Conservation (phyloP, 2,797 vertebrate genomes). For the Spinus olivaceus region DNA sequence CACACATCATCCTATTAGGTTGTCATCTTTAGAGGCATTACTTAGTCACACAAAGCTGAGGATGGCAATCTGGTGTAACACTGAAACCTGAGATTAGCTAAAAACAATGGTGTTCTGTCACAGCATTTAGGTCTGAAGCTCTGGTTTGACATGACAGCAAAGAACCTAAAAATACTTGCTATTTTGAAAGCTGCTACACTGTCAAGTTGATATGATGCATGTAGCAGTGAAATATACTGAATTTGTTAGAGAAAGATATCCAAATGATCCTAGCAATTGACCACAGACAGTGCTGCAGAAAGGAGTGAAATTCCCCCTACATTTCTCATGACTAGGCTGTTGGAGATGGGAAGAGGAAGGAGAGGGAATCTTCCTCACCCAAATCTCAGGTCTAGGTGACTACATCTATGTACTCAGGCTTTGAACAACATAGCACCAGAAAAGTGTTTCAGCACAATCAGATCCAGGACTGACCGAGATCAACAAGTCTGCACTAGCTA, state of each 20-base stretch:
- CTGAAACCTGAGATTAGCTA: background rate
- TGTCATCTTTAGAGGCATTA: background rate
- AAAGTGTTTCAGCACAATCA: background rate
- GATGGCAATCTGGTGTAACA: background rate
- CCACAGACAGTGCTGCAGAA: background rate
- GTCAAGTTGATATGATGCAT: background rate
- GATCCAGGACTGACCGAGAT: background rate
- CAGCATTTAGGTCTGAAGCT: background rate
- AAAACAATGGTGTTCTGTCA: background rate
- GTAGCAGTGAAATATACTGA: background rate
- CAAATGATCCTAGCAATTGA: background rate
- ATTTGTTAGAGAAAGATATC: background rate
- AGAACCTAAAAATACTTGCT: background rate
- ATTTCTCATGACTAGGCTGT: background rate
- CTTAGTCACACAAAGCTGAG: background rate
- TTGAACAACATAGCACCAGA: background rate
- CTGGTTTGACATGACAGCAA: background rate
- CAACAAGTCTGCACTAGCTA: background rate
- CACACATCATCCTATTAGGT: background rate
- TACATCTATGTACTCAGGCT: background rate
- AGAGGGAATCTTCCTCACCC: background rate
- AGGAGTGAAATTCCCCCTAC: background rate
- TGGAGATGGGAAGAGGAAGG: background rate
- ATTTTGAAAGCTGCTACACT: background rate
- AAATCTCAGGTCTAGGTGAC: background rate